Base-by-base conservation (phyloP, 2,888 invertebrate genomes). In the Thecocarcelia acutangulata region DNA sequence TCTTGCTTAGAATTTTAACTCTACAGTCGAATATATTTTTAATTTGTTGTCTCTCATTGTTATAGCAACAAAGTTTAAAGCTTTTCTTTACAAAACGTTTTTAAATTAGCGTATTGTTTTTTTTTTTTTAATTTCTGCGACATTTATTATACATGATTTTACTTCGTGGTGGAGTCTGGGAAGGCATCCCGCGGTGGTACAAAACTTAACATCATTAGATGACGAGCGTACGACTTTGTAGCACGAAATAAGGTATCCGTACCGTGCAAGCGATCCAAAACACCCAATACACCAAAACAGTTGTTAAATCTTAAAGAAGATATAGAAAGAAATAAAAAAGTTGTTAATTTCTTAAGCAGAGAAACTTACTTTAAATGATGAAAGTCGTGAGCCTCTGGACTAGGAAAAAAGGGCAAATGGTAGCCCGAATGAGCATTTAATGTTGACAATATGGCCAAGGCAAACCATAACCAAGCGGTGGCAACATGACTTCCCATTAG, bases 381-480 rank as follows among this genome's bases (percentile, higher is more conserved):
- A 89, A 95, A 97, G 90, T 97, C 97, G 87, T 97, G 97, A 0
- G 95, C 95, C 89, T 96, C 96, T 8, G 96, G 96, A 52, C 96
- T 96, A 6, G 96, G 95, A 88, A 96, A 94, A 90, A 96, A 95
- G 0, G 97, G 96, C 87, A 96, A 91, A 91, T 97, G 96, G 87
- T 96, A 97, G 12, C 96, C 97, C 54, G 95, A 95, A 90, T 97
- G 97, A 9, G 96, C 94, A 87, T 96, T 95, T 64, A 96, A 92
- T 2, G 96, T 96, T 3, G 94, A 94, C 33, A 95, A 87, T 85
- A 96, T 93, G n/a, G 95, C 96, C 78, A 96, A 87, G 1, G 93
- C 93, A 87, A 95, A 94, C 96, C 96, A 97, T 56, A 96, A 89
- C 94, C 94, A 94, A 54, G 94, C 93, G 0, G 94, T 94, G 48